Percentiles rank a stretch among this genome's conserved stretches.
Evolutionary conservation across 2,888 invertebrate species (phyloP).

Genomic region (Pemphredon lugubris): DNA sequence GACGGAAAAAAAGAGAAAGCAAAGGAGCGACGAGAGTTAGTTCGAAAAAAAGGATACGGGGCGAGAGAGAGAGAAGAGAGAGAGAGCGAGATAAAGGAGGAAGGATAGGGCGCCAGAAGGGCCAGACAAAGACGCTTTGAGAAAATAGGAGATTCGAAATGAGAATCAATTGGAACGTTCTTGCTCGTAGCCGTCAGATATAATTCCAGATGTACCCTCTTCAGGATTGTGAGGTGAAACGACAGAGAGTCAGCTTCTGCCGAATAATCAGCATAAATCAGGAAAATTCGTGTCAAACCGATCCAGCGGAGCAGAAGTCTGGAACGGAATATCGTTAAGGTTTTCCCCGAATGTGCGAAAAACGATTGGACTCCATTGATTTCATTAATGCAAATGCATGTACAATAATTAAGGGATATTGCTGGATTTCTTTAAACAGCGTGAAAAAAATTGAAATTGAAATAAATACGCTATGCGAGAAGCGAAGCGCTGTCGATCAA

Average conservation of each 20-base stretch:
- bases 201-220: conserved; percentile 36
- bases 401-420: no score
- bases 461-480: no score
- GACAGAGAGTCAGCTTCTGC: no score
- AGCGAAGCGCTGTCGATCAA: no score
- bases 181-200: conserved; percentile 3
- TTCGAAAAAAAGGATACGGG: conserved; percentile 11
- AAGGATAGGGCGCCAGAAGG: neutral
- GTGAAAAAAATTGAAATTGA: no score
- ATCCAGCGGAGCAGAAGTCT: no score
- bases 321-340: neutral
- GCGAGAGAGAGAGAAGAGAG: no score
- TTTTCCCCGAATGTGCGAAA: no score
- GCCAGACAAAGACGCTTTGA: neutral
- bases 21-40: neutral
- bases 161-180: conserved; percentile 44
- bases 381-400: no score
- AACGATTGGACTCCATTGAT: no score
- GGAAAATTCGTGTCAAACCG: conserved; percentile 12
- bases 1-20: neutral
- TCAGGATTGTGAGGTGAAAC: neutral
- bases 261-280: conserved; percentile 57
- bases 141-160: conserved; percentile 60
- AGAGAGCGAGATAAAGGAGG: neutral
- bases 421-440: no score